phyloP scores from a whole-genome alignment of 2,797 vertebrate genomes.

The Naso thynnoides region DNA sequence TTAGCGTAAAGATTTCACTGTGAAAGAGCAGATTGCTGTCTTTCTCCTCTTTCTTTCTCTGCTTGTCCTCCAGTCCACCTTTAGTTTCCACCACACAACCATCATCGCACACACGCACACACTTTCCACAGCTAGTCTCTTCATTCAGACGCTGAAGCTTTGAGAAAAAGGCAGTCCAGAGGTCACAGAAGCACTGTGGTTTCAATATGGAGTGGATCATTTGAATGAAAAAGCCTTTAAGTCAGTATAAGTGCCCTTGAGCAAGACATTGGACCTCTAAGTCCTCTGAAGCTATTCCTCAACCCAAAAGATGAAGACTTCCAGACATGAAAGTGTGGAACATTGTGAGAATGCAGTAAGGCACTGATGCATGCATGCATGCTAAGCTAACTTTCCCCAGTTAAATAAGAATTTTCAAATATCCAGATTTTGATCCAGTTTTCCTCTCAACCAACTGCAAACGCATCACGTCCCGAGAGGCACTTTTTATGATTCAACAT shows the following conservation, averaged over 20 bases:
- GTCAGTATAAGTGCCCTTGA: conserved; percentile 44
- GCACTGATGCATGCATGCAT: conserved; percentile 26
- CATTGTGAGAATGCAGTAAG: conserved; percentile 25
- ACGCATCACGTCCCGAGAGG: conserved; percentile 27
- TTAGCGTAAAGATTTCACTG: conserved; percentile 33
- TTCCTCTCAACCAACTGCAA: conserved; percentile 39
- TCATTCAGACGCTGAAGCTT: conserved; percentile 29
- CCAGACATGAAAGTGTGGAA: conserved; percentile 48
- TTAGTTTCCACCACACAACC: conserved; percentile 60
- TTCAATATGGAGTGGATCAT: conserved; percentile 37
- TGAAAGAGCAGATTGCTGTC: conserved; percentile 36
- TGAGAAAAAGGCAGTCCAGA: conserved; percentile 42
- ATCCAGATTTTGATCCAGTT: conserved; percentile 30
- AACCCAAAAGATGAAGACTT: conserved; percentile 43
- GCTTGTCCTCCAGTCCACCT: conserved; percentile 59
- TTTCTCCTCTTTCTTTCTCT: conserved; percentile 25
- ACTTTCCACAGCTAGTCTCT: conserved; percentile 56
- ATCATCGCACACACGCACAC: conserved; percentile 35
- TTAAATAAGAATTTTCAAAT: conserved; percentile 47
- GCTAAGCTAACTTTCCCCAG: conserved; percentile 35
- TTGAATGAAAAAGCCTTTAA: conserved; percentile 26
- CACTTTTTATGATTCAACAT: conserved; percentile 38
- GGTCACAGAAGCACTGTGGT: conserved; percentile 45
- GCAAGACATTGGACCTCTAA: conserved; percentile 45
- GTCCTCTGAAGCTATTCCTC: conserved; percentile 21